These are phyloP conservation scores for Telmatochromis brichardi DNA, from an alignment of 2,113 vertebrate species.

Conservation along the genomic window DNA sequence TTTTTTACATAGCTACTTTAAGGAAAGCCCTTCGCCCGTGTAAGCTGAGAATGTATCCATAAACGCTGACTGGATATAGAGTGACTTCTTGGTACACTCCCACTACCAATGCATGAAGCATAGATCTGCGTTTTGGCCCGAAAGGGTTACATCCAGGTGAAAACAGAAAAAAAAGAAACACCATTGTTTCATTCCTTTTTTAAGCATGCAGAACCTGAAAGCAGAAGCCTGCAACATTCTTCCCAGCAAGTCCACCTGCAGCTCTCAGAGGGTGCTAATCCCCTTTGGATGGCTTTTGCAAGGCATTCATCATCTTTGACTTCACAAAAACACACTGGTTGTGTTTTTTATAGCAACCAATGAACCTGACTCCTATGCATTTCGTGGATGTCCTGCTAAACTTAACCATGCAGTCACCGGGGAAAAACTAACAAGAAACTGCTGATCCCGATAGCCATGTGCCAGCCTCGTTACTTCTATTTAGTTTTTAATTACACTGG, in stretches of 20 bases:
- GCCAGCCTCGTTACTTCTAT: not conserved
- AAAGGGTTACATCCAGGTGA: not conserved
- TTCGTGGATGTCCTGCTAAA: constrained; percentile 37
- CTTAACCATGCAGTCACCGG: constrained; percentile 37
- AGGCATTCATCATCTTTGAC: constrained; percentile 17
- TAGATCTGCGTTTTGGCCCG: not conserved
- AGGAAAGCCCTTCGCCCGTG: constrained; percentile 38
- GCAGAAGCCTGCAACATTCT: not conserved
- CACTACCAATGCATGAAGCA: not conserved
- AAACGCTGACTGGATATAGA: constrained; percentile 53
- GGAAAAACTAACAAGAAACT: not conserved
- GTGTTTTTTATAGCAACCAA: constrained; percentile 2
- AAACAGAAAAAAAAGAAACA: not conserved
- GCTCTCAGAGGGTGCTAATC: not conserved
- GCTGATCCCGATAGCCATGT: not conserved
- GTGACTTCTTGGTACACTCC: not conserved
- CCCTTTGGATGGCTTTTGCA: not conserved
- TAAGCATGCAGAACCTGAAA: not conserved
- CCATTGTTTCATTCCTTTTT: not conserved
- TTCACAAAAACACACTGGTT: not conserved
- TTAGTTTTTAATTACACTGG: not conserved
- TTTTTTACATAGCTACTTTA: constrained; percentile 52
- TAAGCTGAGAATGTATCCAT: constrained; percentile 51
- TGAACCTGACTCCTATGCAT: constrained; percentile 13
- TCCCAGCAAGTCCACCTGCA: not conserved